These are phyloP conservation scores for Alcis repandata DNA, from an alignment of 2,888 invertebrate species.

Conservation along the genomic window DNA sequence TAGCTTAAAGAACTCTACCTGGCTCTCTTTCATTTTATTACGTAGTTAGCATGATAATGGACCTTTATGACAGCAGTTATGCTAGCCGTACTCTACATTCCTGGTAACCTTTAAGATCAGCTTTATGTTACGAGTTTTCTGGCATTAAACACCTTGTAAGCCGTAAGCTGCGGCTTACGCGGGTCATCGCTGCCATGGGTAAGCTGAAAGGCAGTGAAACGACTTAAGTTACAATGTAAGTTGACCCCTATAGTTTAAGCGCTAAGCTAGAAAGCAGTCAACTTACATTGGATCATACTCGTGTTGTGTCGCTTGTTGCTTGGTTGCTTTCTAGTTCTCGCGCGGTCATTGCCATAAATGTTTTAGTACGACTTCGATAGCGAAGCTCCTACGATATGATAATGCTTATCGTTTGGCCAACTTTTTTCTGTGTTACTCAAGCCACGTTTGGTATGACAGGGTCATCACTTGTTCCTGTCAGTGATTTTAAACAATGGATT, in stretches of 20 bases:
- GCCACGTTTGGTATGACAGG: slow-evolving; percentile 46
- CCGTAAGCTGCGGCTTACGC: slow-evolving; percentile 23
- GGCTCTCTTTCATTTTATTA: background rate
- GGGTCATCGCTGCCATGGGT: background rate
- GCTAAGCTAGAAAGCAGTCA: background rate
- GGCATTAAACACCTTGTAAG: slow-evolving; percentile 35
- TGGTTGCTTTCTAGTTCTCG: background rate
- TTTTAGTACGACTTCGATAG: slow-evolving; percentile 49
- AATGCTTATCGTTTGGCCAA: slow-evolving; percentile 73
- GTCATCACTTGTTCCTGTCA: slow-evolving; percentile 35
- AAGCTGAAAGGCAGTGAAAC: background rate
- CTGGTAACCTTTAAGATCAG: slow-evolving; percentile 43
- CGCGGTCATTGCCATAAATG: slow-evolving; percentile 30
- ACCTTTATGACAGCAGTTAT: slow-evolving; percentile 32
- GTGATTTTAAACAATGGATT: slow-evolving; percentile 5
- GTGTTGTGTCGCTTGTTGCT: background rate
- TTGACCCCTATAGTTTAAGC: background rate
- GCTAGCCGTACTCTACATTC: slow-evolving; percentile 40
- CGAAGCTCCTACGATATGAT: slow-evolving; percentile 63
- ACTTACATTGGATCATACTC: background rate
- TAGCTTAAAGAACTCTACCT: background rate
- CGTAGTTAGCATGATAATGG: slow-evolving; percentile 7
- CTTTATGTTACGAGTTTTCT: slow-evolving; percentile 44
- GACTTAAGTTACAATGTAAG: background rate
- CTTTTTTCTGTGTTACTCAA: slow-evolving; percentile 64